Conservation (phyloP, 2,888 invertebrate species). For the Hypomecis punctinalis region DNA sequence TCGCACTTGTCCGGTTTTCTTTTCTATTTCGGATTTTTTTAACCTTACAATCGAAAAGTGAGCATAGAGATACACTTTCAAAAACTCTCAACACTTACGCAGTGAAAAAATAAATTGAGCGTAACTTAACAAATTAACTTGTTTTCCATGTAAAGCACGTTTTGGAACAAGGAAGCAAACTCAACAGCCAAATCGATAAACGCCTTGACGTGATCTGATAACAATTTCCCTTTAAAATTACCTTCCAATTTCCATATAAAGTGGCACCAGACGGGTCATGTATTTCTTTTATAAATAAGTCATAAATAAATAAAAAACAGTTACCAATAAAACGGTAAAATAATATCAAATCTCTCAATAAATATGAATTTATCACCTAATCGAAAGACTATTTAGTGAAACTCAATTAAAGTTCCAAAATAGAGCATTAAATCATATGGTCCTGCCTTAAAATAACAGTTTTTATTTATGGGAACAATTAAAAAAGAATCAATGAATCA, state of each 20-base stretch:
- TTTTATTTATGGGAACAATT: constrained; percentile 19
- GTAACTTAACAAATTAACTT: neutral
- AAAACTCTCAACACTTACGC: no score
- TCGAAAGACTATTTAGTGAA: constrained; percentile 4
- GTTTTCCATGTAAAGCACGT: neutral
- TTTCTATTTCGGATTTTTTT: no score
- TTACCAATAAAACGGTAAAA: constrained; percentile 14
- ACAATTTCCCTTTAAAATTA: neutral
- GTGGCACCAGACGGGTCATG: neutral
- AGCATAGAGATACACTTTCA: no score
- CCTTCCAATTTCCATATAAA: neutral
- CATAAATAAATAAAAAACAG: constrained; percentile 8
- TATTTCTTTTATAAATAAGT: neutral
- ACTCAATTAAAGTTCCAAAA: constrained; percentile 15
- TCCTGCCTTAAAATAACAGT: constrained; percentile 16
- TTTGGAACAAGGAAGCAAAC: neutral
- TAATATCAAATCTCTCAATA: neutral
- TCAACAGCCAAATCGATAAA: neutral
- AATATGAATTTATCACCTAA: constrained; percentile 9
- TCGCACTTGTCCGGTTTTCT: no score
- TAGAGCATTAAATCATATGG: constrained; percentile 12
- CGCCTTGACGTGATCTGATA: neutral
- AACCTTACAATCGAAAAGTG: no score
- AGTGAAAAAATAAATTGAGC: neutral
- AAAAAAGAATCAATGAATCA: constrained; percentile 14